A percentile compares a stretch with the other conserved stretches of the same genome.
Evolutionary conservation across 1,140 invertebrate species (phyloP).

Genomic region (Drosophila malerkotliana): DNA sequence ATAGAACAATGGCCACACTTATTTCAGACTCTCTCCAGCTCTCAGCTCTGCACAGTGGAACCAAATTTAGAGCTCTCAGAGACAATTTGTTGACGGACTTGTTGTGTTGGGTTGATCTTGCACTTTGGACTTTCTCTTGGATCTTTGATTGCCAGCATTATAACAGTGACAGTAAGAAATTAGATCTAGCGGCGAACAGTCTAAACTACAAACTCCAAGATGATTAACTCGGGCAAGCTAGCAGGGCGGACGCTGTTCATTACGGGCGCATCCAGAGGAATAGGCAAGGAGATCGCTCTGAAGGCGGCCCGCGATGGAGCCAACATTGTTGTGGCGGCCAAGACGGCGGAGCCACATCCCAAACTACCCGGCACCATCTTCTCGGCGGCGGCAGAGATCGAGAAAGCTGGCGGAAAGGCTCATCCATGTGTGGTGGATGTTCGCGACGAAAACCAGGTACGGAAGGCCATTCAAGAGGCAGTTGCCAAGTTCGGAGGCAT

Average conservation of each 20-base stretch:
- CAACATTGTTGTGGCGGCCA: conserved; percentile 97
- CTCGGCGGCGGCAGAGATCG: conserved; percentile 97
- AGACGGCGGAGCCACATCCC: conserved; percentile 97
- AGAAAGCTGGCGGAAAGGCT: conserved; percentile 89
- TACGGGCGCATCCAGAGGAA: conserved; percentile 98
- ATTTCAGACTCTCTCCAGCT: too few relatives aligned
- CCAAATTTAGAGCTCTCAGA: conserved; percentile 4
- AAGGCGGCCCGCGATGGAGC: conserved; percentile 97
- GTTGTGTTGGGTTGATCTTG: conserved; percentile 45
- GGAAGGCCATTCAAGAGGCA: conserved; percentile 91
- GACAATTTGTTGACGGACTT: conserved; percentile 23
- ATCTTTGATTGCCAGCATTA: conserved; percentile 19
- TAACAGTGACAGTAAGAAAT: conserved; percentile 34
- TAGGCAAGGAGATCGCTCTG: conserved; percentile 98
- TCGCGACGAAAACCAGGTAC: conserved; percentile 92
- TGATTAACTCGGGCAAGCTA: conserved; percentile 89
- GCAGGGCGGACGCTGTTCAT: conserved; percentile 97
- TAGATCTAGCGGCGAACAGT: conserved; percentile 18
- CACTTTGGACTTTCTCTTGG: conserved; percentile 80
- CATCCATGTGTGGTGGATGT: conserved; percentile 98
- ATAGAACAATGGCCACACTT: too few relatives aligned
- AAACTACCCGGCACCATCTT: conserved; percentile 99
- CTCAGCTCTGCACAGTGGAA: background rate
- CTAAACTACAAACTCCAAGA: conserved; percentile 42
- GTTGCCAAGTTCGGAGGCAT: conserved; percentile 98